Conservation (phyloP, 35 echinoderm and acorn worm genomes). For the Acanthaster planci region DNA sequence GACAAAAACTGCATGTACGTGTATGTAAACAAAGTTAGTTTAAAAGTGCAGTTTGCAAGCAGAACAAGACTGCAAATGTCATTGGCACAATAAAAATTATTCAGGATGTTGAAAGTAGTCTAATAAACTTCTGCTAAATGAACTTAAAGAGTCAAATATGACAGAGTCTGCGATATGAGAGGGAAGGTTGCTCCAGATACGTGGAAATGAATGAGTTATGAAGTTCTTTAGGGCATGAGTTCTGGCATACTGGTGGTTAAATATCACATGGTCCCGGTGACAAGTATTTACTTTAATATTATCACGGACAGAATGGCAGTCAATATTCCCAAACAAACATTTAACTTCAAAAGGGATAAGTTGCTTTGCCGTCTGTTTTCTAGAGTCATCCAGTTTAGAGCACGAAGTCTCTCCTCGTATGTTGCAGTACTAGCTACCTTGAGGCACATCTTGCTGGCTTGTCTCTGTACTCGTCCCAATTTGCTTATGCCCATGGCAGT, state of each 20-base stretch:
- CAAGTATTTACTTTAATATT: neutral
- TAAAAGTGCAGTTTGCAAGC: too few species aligned
- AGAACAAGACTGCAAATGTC: too few species aligned
- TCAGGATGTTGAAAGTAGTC: too few species aligned
- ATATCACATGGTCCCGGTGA: neutral
- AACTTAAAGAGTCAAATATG: too few species aligned
- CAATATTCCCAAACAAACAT: too few species aligned
- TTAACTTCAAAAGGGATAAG: neutral
- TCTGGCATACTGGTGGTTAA: neutral
- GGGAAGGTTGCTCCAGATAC: too few species aligned
- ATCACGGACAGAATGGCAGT: neutral
- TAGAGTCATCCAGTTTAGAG: neutral
- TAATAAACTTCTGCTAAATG: too few species aligned
- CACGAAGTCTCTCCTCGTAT: neutral
- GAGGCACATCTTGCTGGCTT: neutral
- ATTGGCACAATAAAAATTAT: too few species aligned
- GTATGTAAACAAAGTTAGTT: too few species aligned
- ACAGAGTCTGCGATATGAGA: too few species aligned
- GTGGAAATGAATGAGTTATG: too few species aligned
- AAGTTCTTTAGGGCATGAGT: neutral
- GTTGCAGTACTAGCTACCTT: neutral
- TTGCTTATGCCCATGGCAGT: neutral
- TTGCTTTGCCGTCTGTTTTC: neutral
- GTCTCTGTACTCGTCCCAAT: neutral
- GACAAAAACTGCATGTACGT: too few species aligned